Evolutionary conservation across 2,113 vertebrate species (phyloP), one percentile per base, ranked within the genome.

Genomic region (Alouatta palliata): DNA sequence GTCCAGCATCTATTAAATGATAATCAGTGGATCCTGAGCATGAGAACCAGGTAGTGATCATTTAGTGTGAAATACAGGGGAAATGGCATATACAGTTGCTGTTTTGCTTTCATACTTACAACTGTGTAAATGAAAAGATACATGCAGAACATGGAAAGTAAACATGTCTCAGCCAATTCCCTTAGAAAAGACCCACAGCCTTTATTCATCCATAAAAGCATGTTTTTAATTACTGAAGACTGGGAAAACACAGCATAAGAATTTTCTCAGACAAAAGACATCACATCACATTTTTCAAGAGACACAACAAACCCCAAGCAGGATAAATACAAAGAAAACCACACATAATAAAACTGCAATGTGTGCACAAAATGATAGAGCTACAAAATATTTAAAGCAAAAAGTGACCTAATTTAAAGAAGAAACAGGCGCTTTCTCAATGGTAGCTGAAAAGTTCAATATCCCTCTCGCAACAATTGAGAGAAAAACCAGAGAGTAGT

Each of bases 291-390:
- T 40, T 84, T 64, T 87, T 84, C 61, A 77, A 43, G 61, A 86
- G 2, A 2, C 49, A 89, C 14, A 70, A 40, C 0, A n/a, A 95
- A 37, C 40, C 40, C 47, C 43, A 77, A 54, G 37, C 16, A 86
- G 64, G 43, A 87, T 61, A 90, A 95, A 93, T 40, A 47, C 58
- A 83, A 82, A 70, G 61, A 83, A 91, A 89, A 71, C 5, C 64
- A 87, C n/a, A 35, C 1, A 9, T 14, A 47, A 82, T 30, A 17
- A 54, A 82, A 47, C 37, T 35, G 27, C 56, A 23, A 14, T 30
- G 2, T 35, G 16, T 16, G 14, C 2, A 32, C 5, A 0, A 64
- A 64, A 64, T 30, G 61, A 64, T 14, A 64, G 27, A 64, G 27
- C 27, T 64, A 30, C 61, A 64, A 64, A 64, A 64, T 64, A 64